Evolutionary conservation across 23 tunicate species (phyloP).

Genomic region (Trididemnum nubilum): DNA sequence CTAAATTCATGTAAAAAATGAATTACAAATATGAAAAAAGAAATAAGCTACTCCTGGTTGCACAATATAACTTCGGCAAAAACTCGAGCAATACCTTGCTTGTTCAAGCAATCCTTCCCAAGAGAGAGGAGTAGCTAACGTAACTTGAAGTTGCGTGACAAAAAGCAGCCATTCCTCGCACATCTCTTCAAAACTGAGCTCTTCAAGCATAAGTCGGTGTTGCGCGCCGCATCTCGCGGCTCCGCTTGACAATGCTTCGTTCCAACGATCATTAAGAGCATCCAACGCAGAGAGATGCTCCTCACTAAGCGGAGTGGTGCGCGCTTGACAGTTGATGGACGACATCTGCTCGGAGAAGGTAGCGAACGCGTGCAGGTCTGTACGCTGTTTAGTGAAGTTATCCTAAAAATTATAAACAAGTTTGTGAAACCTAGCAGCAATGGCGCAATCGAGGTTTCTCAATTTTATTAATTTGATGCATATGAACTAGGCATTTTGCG

Average conservation of each 20-base stretch:
- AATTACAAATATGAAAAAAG: too few relatives aligned
- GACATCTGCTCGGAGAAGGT: conserved; percentile 47
- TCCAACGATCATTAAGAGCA: conserved; percentile 57
- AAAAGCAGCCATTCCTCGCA: conserved; percentile 87
- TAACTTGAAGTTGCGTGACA: conserved; percentile 67
- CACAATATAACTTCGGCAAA: too few relatives aligned
- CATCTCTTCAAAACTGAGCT: conserved; percentile 43
- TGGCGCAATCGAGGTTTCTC: too few relatives aligned
- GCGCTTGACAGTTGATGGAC: conserved; percentile 43
- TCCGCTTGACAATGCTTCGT: conserved; percentile 6
- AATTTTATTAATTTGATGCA: too few relatives aligned
- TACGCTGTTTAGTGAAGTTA: not conserved
- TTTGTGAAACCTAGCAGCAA: too few relatives aligned
- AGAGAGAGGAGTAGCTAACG: conserved; percentile 47
- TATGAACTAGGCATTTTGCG: too few relatives aligned
- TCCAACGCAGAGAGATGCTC: conserved; percentile 35
- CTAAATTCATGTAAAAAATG: too few relatives aligned
- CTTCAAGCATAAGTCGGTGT: not conserved
- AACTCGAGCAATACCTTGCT: conserved; percentile 78
- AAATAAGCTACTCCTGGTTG: too few relatives aligned
- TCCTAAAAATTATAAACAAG: not conserved
- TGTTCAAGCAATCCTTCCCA: conserved; percentile 65
- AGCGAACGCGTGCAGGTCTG: conserved; percentile 67
- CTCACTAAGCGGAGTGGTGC: conserved; percentile 44
- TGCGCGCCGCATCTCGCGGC: not conserved